Evolutionary conservation across 2,888 invertebrate genomes (phyloP).

Genomic region (Alviniconcha strummeri): DNA sequence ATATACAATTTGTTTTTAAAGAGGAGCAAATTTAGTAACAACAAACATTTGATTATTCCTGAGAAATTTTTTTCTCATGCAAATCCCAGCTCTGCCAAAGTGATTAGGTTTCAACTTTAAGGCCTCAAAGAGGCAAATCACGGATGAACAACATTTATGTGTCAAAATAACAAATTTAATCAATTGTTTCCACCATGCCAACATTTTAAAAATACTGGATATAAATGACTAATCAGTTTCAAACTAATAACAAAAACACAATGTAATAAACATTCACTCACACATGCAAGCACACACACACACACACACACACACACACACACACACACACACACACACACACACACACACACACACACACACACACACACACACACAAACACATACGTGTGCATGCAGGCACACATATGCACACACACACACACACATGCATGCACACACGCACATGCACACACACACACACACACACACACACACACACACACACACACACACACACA

Average conservation of each 20-base stretch:
- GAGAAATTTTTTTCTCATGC: too few relatives aligned
- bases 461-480: constrained; percentile 11
- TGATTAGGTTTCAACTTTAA: too few relatives aligned
- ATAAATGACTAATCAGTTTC: too few relatives aligned
- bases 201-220: too few relatives aligned
- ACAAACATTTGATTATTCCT: too few relatives aligned
- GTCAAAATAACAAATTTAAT: too few relatives aligned
- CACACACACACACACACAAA: constrained; percentile 1
- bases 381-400: too few relatives aligned
- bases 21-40: background rate
- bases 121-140: too few relatives aligned
- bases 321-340: background rate
- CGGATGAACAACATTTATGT: too few relatives aligned
- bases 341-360: constrained; percentile 11
- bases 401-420: background rate
- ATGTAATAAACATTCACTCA: background rate
- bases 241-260: too few relatives aligned
- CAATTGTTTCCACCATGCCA: too few relatives aligned
- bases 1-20: background rate
- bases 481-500: constrained; percentile 6
- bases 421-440: background rate
- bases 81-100: too few relatives aligned
- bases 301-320: constrained; percentile 14
- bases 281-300: constrained; percentile 1
- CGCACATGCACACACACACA: background rate